phyloP scores from a whole-genome alignment of 2,888 invertebrate genomes.

The Drosophila pseudotakahashii region DNA sequence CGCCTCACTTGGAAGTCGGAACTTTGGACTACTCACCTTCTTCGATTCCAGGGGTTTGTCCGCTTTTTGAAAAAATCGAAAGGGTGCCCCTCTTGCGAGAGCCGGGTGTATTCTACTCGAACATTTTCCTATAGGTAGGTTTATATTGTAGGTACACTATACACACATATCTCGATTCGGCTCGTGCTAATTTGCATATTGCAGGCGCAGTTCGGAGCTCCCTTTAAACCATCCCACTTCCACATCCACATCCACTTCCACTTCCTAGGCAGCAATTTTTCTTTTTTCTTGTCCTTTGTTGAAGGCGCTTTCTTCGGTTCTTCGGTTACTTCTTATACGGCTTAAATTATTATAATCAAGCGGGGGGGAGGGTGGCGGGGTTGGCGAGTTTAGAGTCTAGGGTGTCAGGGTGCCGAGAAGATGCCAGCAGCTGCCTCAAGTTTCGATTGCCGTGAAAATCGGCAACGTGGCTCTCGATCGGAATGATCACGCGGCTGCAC shows the following conservation, averaged over 20 bases:
- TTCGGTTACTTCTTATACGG: slow-evolving; percentile 21
- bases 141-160: neutral
- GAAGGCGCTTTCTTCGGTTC: slow-evolving; percentile 22
- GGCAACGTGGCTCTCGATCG: slow-evolving; percentile 41
- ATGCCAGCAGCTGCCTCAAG: slow-evolving; percentile 66
- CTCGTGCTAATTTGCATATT: slow-evolving; percentile 73
- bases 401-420: slow-evolving; percentile 29
- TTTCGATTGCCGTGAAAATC: slow-evolving; percentile 46
- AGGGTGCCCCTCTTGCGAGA: slow-evolving; percentile 3
- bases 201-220: slow-evolving; percentile 44
- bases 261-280: slow-evolving; percentile 42
- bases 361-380: slow-evolving; percentile 28
- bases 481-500: slow-evolving; percentile 29
- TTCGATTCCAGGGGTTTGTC: slow-evolving; percentile 14
- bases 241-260: slow-evolving; percentile 7
- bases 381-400: slow-evolving; percentile 18
- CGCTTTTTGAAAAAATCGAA: slow-evolving; percentile 8
- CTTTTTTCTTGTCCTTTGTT: slow-evolving; percentile 26
- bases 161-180: slow-evolving; percentile 19
- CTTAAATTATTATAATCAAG: slow-evolving; percentile 73
- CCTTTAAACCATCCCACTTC: slow-evolving; percentile 26
- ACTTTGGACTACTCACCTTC: slow-evolving; percentile 15
- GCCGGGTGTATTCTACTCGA: slow-evolving; percentile 21
- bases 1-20: slow-evolving; percentile 10
- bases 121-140: too few relatives aligned